phyloP scores from a whole-genome alignment of 2,797 vertebrate genomes.

The Spinibarbus caldwelli region DNA sequence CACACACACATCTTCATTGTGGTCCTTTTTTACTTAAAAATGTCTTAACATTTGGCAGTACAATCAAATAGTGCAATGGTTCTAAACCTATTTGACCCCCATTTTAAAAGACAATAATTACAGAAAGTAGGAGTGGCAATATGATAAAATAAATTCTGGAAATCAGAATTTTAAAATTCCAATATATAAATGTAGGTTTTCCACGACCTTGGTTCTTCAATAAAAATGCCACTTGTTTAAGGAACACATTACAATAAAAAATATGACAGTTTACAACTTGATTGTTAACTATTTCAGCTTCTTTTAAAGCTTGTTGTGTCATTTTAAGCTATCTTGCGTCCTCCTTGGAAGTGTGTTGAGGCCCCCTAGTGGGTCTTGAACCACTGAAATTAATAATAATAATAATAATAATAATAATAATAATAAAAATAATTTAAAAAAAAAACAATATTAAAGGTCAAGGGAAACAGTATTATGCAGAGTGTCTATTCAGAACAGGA shows the following conservation, averaged over 20 bases:
- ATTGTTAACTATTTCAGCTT: background rate
- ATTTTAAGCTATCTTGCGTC: background rate
- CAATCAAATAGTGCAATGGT: background rate
- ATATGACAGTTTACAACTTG: too few species aligned
- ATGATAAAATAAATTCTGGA: too few species aligned
- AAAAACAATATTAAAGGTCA: too few species aligned
- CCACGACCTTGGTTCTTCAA: too few species aligned
- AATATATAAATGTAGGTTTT: too few species aligned
- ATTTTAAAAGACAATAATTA: too few species aligned
- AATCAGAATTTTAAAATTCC: too few species aligned
- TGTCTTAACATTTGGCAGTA: background rate
- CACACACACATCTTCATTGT: background rate
- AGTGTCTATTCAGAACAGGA: background rate
- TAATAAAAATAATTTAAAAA: too few species aligned
- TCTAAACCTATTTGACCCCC: background rate
- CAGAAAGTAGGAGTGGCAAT: too few species aligned
- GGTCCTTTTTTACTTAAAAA: background rate
- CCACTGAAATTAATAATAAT: background rate
- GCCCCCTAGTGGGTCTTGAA: background rate
- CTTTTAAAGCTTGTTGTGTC: background rate
- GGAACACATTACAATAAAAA: too few species aligned
- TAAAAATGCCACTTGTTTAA: too few species aligned
- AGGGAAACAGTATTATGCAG: background rate
- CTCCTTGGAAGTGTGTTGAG: background rate
- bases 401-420: too few species aligned